These are phyloP conservation scores for Deilephila elpenor DNA, from an alignment of 2,888 invertebrate species.

Conservation along the genomic window DNA sequence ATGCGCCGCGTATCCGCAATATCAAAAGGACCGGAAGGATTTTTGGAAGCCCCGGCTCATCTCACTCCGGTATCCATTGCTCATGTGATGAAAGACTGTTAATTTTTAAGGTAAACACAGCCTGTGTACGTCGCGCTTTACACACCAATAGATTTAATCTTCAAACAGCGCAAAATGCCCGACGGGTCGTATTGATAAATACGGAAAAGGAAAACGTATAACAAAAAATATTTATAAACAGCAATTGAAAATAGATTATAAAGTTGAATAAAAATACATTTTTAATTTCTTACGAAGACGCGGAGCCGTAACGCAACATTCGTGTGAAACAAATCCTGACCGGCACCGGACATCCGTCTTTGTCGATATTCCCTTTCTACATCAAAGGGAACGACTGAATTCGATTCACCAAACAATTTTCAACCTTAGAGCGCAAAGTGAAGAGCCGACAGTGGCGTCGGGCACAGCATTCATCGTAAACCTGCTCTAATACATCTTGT, in stretches of 20 bases:
- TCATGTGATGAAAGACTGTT: conserved; percentile 51
- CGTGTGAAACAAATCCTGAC: conserved; percentile 84
- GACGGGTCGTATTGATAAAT: conserved; percentile 37
- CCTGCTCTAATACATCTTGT: conserved; percentile 74
- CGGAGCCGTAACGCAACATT: conserved; percentile 65
- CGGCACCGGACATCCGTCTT: conserved; percentile 85
- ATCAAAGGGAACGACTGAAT: conserved; percentile 76
- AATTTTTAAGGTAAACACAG: conserved; percentile 60
- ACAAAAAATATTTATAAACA: conserved; percentile 17
- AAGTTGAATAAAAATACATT: conserved; percentile 37
- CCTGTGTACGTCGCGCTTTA: conserved; percentile 36
- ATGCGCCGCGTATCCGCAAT: conserved; percentile 63
- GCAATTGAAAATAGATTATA: conserved; percentile 33
- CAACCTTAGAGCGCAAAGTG: conserved; percentile 61
- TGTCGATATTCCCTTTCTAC: conserved; percentile 83
- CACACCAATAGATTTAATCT: conserved; percentile 40
- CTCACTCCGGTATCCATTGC: conserved; percentile 48
- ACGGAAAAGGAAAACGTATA: conserved; percentile 7
- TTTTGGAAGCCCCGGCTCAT: conserved; percentile 56
- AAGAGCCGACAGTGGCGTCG: conserved; percentile 48
- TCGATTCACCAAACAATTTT: conserved; percentile 59
- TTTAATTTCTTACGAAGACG: conserved; percentile 53
- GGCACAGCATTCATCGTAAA: conserved; percentile 53
- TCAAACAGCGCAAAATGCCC: conserved; percentile 41
- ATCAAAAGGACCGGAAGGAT: conserved; percentile 78